Conservation (phyloP, 2,797 vertebrate genomes). For the Anas georgica region DNA sequence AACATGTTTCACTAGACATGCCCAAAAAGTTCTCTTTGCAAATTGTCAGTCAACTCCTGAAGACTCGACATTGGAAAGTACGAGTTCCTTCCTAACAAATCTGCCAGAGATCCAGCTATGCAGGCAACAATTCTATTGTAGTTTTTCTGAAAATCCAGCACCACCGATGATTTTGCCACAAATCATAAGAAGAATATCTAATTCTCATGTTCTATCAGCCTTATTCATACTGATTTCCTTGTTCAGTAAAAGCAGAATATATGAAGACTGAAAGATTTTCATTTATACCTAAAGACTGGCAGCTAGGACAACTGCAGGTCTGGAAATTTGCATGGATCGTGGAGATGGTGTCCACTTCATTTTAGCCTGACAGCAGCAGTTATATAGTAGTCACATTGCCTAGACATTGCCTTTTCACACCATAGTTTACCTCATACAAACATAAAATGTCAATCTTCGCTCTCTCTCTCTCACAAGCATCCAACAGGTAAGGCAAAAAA, state of each 20-base stretch:
- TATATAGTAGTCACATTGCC: not conserved
- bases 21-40: not conserved
- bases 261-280: not conserved
- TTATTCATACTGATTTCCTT: not conserved
- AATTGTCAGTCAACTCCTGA: not conserved
- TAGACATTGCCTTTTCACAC: not conserved
- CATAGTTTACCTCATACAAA: not conserved
- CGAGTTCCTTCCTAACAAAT: not conserved
- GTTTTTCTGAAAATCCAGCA: not conserved
- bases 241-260: not conserved
- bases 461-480: not conserved
- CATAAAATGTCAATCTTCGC: not conserved
- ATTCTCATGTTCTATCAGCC: not conserved
- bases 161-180: not conserved
- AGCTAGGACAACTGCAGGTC: not conserved
- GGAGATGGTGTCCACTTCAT: not conserved
- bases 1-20: accelerated
- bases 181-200: not conserved
- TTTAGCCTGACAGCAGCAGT: not conserved
- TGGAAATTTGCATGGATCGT: not conserved
- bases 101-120: not conserved
- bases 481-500: not conserved
- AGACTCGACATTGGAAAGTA: not conserved
- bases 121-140: not conserved
- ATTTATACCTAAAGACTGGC: not conserved